Conservation (phyloP, 2,113 vertebrate species). For the Coptodon bakossiorum region DNA sequence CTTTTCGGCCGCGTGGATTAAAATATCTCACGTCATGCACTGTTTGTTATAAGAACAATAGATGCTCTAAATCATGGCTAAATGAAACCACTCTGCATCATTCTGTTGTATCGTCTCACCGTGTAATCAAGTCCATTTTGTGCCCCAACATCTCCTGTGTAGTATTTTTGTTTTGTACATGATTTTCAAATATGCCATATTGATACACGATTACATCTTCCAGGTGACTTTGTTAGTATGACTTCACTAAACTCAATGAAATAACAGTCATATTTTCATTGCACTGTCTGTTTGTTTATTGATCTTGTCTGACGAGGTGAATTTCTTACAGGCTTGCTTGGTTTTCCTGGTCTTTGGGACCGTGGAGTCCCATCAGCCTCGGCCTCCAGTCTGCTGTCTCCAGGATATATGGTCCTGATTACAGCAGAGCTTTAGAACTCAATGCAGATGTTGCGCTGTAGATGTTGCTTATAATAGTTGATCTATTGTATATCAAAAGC, state of each 20-base stretch:
- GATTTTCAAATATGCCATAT: background rate
- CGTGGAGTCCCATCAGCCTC: background rate
- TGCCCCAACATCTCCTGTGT: background rate
- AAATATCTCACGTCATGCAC: slow-evolving; percentile 8
- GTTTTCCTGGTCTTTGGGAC: background rate
- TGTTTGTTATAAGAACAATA: slow-evolving; percentile 29
- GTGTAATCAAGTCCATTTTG: slow-evolving; percentile 5
- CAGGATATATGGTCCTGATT: slow-evolving; percentile 18
- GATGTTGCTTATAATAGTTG: background rate
- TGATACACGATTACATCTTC: background rate
- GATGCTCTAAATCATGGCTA: background rate
- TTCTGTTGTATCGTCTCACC: background rate
- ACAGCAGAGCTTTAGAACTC: background rate
- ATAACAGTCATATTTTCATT: background rate
- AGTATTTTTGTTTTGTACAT: background rate
- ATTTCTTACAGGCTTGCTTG: slow-evolving; percentile 20
- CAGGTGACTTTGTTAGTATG: slow-evolving; percentile 3
- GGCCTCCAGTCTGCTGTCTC: background rate
- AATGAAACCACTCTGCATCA: background rate
- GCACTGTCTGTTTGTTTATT: slow-evolving; percentile 14
- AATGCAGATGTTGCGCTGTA: background rate
- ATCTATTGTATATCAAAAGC: background rate
- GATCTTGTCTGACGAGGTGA: slow-evolving; percentile 22
- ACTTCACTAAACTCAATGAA: background rate
- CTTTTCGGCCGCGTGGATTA: slow-evolving; percentile 9